Evolutionary conservation across 2,888 invertebrate species (phyloP), one percentile per base, ranked within the genome.

Genomic region (Prenolepis imparis): DNA sequence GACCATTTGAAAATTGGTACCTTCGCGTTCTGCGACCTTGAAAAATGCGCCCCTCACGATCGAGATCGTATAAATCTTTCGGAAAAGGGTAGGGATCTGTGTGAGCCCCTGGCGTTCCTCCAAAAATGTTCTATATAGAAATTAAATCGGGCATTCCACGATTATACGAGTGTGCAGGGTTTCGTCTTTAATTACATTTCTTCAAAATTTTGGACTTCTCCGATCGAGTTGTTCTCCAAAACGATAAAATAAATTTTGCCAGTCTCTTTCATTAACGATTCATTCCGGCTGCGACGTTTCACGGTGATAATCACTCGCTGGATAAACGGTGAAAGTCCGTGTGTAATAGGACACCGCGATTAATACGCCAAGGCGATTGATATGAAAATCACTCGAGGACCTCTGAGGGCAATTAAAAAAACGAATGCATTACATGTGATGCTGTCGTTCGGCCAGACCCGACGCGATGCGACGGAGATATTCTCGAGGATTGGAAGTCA

Each of bases 361-460:
- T 89, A 90, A 89, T 87, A 89, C 85, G 70, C 68, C 85, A 82
- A 82, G 74, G 72, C 88, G 82, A 90, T 91, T 88, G 89, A 90
- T 90, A 89, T 84, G 90, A 82, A 87, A 85, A 84, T 87, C 87
- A 81, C 83, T 89, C 78, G 84, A 88, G 90, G 75, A 81, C 82
- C 84, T 84, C 67, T 78, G 78, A 77, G 81, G 90, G 82, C 84
- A 90, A 90, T 90, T 89, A 52, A 52, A 52, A 90, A 86, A 88
- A 88, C 86, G 78, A 70, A 84, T 86, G 86, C 81, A 83, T 89
- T 89, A 88, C 84, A 86, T 86, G 87, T 80, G 70, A 70, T 12
- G 84, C 67, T 88, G 77, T 86, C 88, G 86, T 44, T 68, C 52
- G 64, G n/a, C 21, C 36, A 61, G 36, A 36, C 63, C 57, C 64